Base-by-base conservation (phyloP, 1,140 invertebrate genomes). In the Neelides sp. region DNA sequence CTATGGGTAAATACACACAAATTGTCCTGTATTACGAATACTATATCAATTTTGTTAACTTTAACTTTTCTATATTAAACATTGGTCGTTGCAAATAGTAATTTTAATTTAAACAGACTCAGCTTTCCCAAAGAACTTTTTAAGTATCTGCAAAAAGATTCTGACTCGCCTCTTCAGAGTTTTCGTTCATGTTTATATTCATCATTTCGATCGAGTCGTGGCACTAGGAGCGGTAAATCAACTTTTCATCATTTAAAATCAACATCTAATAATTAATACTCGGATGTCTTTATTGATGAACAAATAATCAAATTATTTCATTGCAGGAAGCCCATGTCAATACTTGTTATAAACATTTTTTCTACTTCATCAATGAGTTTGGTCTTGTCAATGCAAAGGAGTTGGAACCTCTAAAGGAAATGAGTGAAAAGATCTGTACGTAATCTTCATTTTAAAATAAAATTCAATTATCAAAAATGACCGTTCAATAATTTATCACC, bases 151-250 rank as follows among this genome's bases (percentile, higher is more conserved):
- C 63, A 82, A 85, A 62, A 94, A 94, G 70, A 91, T 94, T 55
- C 68, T 94, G 37, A 90, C 88, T 0, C 71, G 90, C 49, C 69
- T 94, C n/a, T 94, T 91, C 66, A 71, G 90, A 61, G 88, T 94
- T 1, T 94, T 94, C 72, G 90, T 94, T 1, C 90, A 94, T 70
- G 87, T 94, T n/a, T 95, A 94, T 65, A 93, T 95, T 57, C 90
- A 95, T 70, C 90, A 95, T 69, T 94, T 94, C 73, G 89, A 94
- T 66, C 76, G 85, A 63, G 77, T 94, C 54, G 78, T 88, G 26
- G 76, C 80, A 22, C 83, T 93, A 61, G 85, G 85, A 64, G 89
- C 89, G 30, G 86, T 91, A 75, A 82, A 74, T n/a, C n/a, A n/a
- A n/a, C n/a, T n/a, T n/a, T n/a, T n/a, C n/a, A n/a, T n/a, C n/a